Evolutionary conservation across 2,797 vertebrate species (phyloP).

Genomic region (Sebastiscus albofasciatus): DNA sequence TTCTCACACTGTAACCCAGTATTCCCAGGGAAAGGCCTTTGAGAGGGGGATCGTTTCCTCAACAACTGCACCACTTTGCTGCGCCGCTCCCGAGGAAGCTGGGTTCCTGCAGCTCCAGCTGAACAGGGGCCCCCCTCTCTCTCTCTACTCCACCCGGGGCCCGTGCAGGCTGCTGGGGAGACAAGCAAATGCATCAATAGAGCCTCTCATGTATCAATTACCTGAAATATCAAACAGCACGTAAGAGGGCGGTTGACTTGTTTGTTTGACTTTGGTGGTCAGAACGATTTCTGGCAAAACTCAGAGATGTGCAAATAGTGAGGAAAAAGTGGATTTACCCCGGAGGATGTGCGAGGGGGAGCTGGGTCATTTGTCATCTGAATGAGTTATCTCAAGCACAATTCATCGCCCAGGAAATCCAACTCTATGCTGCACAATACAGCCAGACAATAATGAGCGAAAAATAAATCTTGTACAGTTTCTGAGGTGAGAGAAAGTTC

Average conservation of each 20-base stretch:
- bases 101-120: constrained; percentile 58
- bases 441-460: constrained; percentile 20
- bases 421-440: constrained; percentile 42
- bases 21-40: constrained; percentile 79
- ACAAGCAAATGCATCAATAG: constrained; percentile 66
- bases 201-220: constrained; percentile 78
- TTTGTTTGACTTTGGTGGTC: constrained; percentile 78
- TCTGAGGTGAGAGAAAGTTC: constrained; percentile 39
- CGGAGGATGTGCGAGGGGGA: constrained; percentile 40
- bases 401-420: constrained; percentile 29
- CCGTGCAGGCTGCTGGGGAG: constrained; percentile 24
- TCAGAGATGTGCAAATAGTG: constrained; percentile 30
- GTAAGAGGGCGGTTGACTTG: constrained; percentile 73
- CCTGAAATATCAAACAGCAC: constrained; percentile 79
- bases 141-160: constrained; percentile 40
- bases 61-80: constrained; percentile 78
- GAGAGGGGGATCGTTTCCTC: constrained; percentile 78
- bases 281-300: constrained; percentile 54
- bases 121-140: constrained; percentile 64
- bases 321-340: constrained; percentile 39
- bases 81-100: constrained; percentile 53
- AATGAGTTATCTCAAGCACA: constrained; percentile 21
- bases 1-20: constrained; percentile 87
- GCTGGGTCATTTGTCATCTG: constrained; percentile 34
- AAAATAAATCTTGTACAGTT: constrained; percentile 14